A percentile compares a stretch with the other conserved stretches of the same genome.
Conservation (phyloP, 2,113 vertebrate genomes). For the Mesoclemmys tuberculata region DNA sequence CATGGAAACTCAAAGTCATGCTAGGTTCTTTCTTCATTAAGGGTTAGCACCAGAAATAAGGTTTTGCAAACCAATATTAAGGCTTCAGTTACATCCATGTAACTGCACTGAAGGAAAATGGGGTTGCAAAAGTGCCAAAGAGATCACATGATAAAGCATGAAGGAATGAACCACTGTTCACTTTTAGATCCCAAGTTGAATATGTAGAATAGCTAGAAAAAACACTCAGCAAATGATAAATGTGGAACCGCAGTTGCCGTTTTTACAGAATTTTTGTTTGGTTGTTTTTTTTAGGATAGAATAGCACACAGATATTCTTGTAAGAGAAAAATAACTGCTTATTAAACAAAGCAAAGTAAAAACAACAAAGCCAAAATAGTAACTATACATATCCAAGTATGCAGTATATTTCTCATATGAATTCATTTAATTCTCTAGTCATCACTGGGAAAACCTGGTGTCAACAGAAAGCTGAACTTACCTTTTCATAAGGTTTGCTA, state of each 20-base stretch:
- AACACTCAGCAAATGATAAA: background rate
- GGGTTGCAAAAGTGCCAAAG: background rate
- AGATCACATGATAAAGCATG: background rate
- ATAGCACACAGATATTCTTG: background rate
- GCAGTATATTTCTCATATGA: background rate
- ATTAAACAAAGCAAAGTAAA: background rate
- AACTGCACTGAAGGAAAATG: background rate
- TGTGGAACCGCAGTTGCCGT: background rate
- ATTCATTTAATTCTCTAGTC: background rate
- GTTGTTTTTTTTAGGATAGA: background rate
- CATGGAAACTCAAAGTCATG: background rate
- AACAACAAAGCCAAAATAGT: background rate
- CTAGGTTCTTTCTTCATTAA: background rate
- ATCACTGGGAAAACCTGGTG: background rate
- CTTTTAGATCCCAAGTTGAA: background rate
- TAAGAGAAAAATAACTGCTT: background rate
- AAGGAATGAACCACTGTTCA: background rate
- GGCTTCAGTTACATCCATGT: background rate
- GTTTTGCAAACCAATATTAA: background rate
- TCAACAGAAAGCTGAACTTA: constrained; percentile 64
- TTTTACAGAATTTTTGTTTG: background rate
- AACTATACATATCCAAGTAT: background rate
- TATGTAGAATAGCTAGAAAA: background rate
- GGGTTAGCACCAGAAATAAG: background rate
- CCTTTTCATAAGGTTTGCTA: constrained; percentile 94